These are phyloP conservation scores for Tamandua tetradactyla DNA, from an alignment of 2,797 vertebrate genomes.

Conservation along the genomic window DNA sequence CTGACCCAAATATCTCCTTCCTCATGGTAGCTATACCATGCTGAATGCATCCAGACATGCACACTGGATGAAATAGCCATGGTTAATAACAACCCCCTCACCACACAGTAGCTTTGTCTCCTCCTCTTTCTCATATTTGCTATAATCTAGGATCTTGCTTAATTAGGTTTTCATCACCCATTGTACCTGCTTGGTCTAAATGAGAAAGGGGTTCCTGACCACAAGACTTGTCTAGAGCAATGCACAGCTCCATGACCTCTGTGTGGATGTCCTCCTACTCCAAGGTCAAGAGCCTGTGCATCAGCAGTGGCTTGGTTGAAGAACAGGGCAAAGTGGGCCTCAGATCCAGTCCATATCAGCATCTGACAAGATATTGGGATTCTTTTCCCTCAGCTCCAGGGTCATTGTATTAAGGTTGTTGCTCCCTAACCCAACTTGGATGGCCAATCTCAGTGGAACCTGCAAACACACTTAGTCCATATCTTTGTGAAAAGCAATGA, in stretches of 20 bases:
- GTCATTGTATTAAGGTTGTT: conserved; percentile 97
- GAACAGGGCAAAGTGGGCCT: conserved; percentile 95
- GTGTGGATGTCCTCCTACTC: conserved; percentile 94
- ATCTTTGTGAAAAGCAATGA: conserved; percentile 93
- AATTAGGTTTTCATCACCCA: conserved; percentile 97
- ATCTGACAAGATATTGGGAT: conserved; percentile 96
- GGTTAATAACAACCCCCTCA: conserved; percentile 90
- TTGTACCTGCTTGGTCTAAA: conserved; percentile 94
- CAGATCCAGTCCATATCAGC: conserved; percentile 94
- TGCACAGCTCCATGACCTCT: conserved; percentile 94
- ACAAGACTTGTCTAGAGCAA: conserved; percentile 90
- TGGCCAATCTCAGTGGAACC: conserved; percentile 96
- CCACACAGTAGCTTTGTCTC: conserved; percentile 96
- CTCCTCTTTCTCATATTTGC: conserved; percentile 91
- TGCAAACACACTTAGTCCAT: conserved; percentile 96
- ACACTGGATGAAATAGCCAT: conserved; percentile 96
- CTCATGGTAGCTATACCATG: conserved; percentile 95
- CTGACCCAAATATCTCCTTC: conserved; percentile 98
- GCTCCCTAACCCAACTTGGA: conserved; percentile 93
- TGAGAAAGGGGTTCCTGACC: conserved; percentile 95
- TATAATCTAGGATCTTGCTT: conserved; percentile 95
- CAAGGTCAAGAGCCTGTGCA: conserved; percentile 93
- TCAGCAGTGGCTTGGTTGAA: conserved; percentile 99
- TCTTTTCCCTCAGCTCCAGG: conserved; percentile 97
- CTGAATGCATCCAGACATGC: conserved; percentile 94